phyloP scores from a whole-genome alignment of 2,888 invertebrate genomes.

The Choreutis nemorana region DNA sequence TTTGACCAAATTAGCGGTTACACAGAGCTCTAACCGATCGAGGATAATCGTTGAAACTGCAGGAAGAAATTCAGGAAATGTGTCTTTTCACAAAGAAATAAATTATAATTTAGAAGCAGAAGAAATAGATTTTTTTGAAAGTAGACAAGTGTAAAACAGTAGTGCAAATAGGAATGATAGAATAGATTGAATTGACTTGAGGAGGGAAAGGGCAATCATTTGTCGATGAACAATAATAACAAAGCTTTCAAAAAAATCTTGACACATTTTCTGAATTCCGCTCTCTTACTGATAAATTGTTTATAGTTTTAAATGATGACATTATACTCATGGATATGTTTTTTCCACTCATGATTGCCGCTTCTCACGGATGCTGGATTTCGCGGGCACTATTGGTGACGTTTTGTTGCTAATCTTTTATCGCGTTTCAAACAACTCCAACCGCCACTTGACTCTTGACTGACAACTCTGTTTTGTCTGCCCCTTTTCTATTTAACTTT shows the following conservation, averaged over 20 bases:
- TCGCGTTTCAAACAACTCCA: conserved; percentile 21
- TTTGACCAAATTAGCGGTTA: conserved; percentile 14
- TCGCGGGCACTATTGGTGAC: conserved; percentile 62
- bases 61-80: conserved; percentile 77
- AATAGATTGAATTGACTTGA: conserved; percentile 25
- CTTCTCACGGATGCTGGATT: conserved; percentile 59
- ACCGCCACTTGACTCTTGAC: conserved; percentile 44
- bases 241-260: conserved; percentile 67
- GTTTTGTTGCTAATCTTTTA: conserved; percentile 14
- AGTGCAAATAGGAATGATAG: conserved; percentile 43
- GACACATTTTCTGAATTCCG: conserved; percentile 76
- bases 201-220: conserved; percentile 57
- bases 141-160: conserved; percentile 63
- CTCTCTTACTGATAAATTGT: conserved; percentile 35
- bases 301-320: conserved; percentile 19
- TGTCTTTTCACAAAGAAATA: conserved; percentile 74
- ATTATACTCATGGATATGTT: conserved; percentile 57
- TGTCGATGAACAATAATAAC: conserved; percentile 63
- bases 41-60: conserved; percentile 22
- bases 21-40: conserved; percentile 19
- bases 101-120: conserved; percentile 42
- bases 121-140: conserved; percentile 70
- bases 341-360: conserved; percentile 67
- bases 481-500: background rate
- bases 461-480: background rate